Evolutionary conservation across 2,888 invertebrate species (phyloP).

Genomic region (Abscondita cerata): DNA sequence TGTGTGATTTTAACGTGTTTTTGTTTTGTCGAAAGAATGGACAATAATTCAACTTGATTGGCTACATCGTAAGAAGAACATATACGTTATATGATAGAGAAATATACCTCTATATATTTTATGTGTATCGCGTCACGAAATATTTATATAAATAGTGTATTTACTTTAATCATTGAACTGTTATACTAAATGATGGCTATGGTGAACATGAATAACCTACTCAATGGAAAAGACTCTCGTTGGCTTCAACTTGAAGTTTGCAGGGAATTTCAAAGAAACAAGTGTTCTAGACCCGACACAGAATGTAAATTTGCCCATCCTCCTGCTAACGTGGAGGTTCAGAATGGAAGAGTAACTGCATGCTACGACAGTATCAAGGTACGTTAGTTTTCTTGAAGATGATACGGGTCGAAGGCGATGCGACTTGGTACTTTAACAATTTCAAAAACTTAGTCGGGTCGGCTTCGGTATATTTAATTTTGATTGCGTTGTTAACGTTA

Average conservation of each 20-base stretch:
- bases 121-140: slow-evolving; percentile 31
- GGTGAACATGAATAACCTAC: slow-evolving; percentile 96
- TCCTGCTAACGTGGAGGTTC: slow-evolving; percentile 98
- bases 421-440: too few species aligned
- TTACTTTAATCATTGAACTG: slow-evolving; percentile 47
- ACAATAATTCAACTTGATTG: slow-evolving; percentile 55
- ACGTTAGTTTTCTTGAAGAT: slow-evolving; percentile 55
- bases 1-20: slow-evolving; percentile 30
- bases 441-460: too few species aligned
- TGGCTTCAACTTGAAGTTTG: slow-evolving; percentile 99
- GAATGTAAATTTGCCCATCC: slow-evolving; percentile 99
- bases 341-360: slow-evolving; percentile 99
- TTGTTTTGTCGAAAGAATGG: slow-evolving; percentile 45
- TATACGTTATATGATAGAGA: slow-evolving; percentile 15
- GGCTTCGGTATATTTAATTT: too few species aligned
- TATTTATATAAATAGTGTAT: slow-evolving; percentile 33
- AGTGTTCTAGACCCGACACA: slow-evolving; percentile 98
- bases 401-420: too few species aligned
- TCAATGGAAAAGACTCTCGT: slow-evolving; percentile 98
- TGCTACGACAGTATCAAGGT: slow-evolving; percentile 99
- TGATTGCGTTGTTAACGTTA: too few species aligned
- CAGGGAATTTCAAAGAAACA: slow-evolving; percentile 99
- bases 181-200: slow-evolving; percentile 70
- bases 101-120: slow-evolving; percentile 19
- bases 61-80: slow-evolving; percentile 17